Evolutionary conservation across 2,888 invertebrate species (phyloP), one percentile per base, ranked within the genome.

Genomic region (Eristalinus sepulchralis): DNA sequence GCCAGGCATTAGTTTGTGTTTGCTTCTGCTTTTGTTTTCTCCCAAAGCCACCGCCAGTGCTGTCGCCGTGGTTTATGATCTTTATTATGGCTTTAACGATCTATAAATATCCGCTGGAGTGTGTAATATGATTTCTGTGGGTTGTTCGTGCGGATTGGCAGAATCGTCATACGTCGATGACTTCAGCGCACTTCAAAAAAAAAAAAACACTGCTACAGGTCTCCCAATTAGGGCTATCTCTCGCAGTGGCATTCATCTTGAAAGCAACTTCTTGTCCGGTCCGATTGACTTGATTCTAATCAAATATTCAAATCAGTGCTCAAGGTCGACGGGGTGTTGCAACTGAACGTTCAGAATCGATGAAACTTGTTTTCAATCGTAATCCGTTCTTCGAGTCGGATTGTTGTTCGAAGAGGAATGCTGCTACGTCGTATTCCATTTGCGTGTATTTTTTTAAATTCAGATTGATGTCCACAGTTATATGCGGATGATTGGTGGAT

Each of bases 81-180:
- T 53, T 39, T 71, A 10, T 60, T 60, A 11, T 22, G 62, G 59
- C 62, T 72, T 72, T 72, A 62, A 63, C 62, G 62, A 72, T 72
- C 72, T 72, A n/a, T 53, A 72, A 63, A 63, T 22, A 72, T 33
- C 34, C 62, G 22, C 53, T 63, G 10, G 6, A 53, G 53, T 71
- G 60, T 60, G 31, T 71, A 60, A 71, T 67, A n/a, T 31, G 27
- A 60, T 31, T 60, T 31, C 27, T 8, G 60, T 31, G 31, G n/a
- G 17, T 47, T n/a, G 17, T 47, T n/a, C 47, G 47, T n/a, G 17
- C n/a, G 2, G 17, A 47, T 17, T 47, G 47, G 8, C n/a, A 17
- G 47, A 47, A 47, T 3, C 47, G 47, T 47, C 47, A 47, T 17
- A 17, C 47, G 17, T 17, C 8, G 17, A 17, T 17, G n/a, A 8